Conservation (phyloP, 2,888 invertebrate genomes). For the Ichneumoninae sp. region DNA sequence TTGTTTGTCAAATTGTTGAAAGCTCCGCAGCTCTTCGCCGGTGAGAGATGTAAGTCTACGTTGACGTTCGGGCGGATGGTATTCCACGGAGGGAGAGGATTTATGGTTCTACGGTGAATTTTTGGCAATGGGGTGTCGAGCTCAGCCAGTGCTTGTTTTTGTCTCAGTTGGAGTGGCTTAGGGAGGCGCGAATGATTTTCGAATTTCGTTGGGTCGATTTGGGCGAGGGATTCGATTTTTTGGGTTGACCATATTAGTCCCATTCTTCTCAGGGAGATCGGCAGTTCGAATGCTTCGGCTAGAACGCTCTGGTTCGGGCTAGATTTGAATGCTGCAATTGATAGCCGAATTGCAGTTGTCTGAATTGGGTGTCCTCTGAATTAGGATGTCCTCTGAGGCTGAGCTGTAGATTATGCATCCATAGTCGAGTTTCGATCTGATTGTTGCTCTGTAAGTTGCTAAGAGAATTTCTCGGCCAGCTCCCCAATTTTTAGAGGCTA, state of each 20-base stretch:
- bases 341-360: slow-evolving; percentile 37
- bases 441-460: neutral
- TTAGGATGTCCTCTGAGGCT: slow-evolving; percentile 28
- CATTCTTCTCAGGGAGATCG: slow-evolving; percentile 42
- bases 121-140: slow-evolving; percentile 13
- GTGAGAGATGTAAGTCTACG: neutral
- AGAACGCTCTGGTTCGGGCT: slow-evolving; percentile 27
- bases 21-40: too few species aligned
- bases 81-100: slow-evolving; percentile 30
- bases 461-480: slow-evolving; percentile 33
- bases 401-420: slow-evolving; percentile 34
- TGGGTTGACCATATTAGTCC: slow-evolving; percentile 7
- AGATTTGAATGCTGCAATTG: slow-evolving; percentile 41
- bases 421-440: too few species aligned
- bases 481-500: slow-evolving; percentile 51
- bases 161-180: slow-evolving; percentile 7
- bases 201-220: neutral
- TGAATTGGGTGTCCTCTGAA: slow-evolving; percentile 39
- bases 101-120: neutral
- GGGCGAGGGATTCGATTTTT: neutral
- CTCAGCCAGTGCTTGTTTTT: neutral
- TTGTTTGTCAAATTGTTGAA: too few species aligned
- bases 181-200: neutral
- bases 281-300: slow-evolving; percentile 29
- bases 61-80: slow-evolving; percentile 8